Conservation (phyloP, 1,140 invertebrate genomes). For the Drosophila oshimai region DNA sequence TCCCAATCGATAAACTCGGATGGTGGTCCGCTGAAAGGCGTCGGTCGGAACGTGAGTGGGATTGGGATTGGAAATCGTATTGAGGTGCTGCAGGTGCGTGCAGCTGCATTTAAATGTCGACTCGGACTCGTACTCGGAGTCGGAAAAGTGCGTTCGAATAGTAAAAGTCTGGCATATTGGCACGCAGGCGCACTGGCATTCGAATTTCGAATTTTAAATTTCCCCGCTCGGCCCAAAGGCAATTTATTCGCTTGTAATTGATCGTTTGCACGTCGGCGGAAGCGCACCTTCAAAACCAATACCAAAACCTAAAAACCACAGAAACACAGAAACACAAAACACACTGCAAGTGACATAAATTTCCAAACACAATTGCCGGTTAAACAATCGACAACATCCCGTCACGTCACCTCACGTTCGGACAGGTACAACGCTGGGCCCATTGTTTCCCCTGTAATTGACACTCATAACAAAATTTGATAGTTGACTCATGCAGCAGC, state of each 20-base stretch:
- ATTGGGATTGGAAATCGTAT: conserved; percentile 7
- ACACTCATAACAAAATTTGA: conserved; percentile 79
- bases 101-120: conserved; percentile 54
- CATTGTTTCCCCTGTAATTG: conserved; percentile 73
- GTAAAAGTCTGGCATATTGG: conserved; percentile 61
- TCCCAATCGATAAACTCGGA: conserved; percentile 33
- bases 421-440: conserved; percentile 50
- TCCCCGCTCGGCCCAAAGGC: conserved; percentile 6
- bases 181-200: conserved; percentile 45
- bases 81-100: conserved; percentile 33
- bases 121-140: too few species aligned
- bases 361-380: conserved; percentile 74
- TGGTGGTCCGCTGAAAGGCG: conserved; percentile 69
- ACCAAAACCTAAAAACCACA: not conserved
- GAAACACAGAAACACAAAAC: conserved; percentile 14
- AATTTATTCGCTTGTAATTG: conserved; percentile 79
- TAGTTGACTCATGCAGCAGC: conserved; percentile 67
- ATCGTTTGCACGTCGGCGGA: conserved; percentile 47
- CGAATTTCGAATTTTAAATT: conserved; percentile 49
- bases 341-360: conserved; percentile 59
- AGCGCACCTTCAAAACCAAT: conserved; percentile 13
- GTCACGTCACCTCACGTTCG: conserved; percentile 68
- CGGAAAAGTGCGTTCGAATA: conserved; percentile 50
- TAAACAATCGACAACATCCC: conserved; percentile 81
- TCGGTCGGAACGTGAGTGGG: conserved; percentile 59